A percentile compares a stretch with the other conserved stretches of the same genome.
phyloP scores from a whole-genome alignment of 1,140 invertebrate genomes.

The Danaus plexippus region DNA sequence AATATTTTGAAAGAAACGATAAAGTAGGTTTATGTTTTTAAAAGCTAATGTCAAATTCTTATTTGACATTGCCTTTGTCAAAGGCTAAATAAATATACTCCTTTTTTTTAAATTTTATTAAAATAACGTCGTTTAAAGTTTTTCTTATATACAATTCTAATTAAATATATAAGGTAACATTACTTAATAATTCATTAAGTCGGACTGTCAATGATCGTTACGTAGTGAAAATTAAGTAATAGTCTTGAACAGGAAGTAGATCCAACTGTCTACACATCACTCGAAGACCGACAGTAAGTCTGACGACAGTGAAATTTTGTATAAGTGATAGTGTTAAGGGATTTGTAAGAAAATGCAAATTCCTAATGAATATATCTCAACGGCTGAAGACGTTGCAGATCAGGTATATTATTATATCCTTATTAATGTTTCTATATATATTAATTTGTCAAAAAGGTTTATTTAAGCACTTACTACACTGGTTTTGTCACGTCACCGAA shows the following conservation, averaged over 20 bases:
- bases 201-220: too few species aligned
- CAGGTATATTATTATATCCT: slow-evolving; percentile 77
- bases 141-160: too few species aligned
- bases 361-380: slow-evolving; percentile 90
- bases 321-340: slow-evolving; percentile 54
- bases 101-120: too few species aligned
- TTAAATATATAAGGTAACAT: too few species aligned
- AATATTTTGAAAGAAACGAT: too few species aligned
- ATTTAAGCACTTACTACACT: slow-evolving; percentile 45
- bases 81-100: too few species aligned
- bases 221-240: background rate
- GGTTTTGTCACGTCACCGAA: slow-evolving; percentile 69
- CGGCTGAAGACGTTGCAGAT: slow-evolving; percentile 94
- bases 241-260: slow-evolving; percentile 47
- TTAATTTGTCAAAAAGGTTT: slow-evolving; percentile 15
- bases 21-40: too few species aligned
- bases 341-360: slow-evolving; percentile 78
- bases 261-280: slow-evolving; percentile 69
- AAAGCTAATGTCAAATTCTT: too few species aligned
- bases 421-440: slow-evolving; percentile 8
- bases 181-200: too few species aligned
- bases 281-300: slow-evolving; percentile 36
- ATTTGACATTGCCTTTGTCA: too few species aligned
- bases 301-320: slow-evolving; percentile 52
- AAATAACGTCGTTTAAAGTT: too few species aligned